Base-by-base conservation (phyloP, 2,113 vertebrate genomes). In the Clarias magur region DNA sequence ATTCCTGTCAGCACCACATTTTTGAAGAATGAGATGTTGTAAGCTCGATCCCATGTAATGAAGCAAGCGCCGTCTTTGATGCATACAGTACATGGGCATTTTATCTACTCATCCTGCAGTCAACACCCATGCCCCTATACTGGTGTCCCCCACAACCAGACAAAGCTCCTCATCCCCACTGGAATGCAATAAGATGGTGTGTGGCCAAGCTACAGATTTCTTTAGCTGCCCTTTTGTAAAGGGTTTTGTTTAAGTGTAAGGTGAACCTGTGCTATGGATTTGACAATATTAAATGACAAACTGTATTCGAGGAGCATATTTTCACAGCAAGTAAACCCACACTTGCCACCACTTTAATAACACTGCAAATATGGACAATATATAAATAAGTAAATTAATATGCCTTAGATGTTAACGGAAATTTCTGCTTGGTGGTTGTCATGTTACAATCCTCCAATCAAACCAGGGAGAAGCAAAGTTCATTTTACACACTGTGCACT, bases 61-160 rank as follows among this genome's bases (percentile, higher is more conserved):
- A 87, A 87, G 68, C 57, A 85, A 80, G n/a, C 15, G n/a, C 19
- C 23, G 54, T 78, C 83, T 90, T 90, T 89, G 78, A 89, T 89
- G 81, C 68, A 68, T 60, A 48, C 34, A 38, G 34, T 38, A 38
- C 17, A 78, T 4, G 3, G 81, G 59, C 15, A 5, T 54, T 88
- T 78, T 82, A 88, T 90, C 68, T 82, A n/a, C n/a, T 27, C 59
- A 30, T 60, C 8, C 80, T 57, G 10, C 62, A 72, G 70, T 83
- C 56, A 48, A 63, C 25, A 79, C 42, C 54, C 42, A n/a, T 25
- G 62, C 59, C 82, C 87, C 68, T 83, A 38, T 62, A 73, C 72
- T 72, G 53, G 68, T 62, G 68, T 86, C 85, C 83, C 85, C 85
- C 25, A 87, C 72, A 87, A 80, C 78, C 59, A 25, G 27, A 85